Percentiles rank a stretch among this genome's conserved stretches.
phyloP scores from a whole-genome alignment of 92 coral and sea anemone species.

The Blastomussa wellsi region DNA sequence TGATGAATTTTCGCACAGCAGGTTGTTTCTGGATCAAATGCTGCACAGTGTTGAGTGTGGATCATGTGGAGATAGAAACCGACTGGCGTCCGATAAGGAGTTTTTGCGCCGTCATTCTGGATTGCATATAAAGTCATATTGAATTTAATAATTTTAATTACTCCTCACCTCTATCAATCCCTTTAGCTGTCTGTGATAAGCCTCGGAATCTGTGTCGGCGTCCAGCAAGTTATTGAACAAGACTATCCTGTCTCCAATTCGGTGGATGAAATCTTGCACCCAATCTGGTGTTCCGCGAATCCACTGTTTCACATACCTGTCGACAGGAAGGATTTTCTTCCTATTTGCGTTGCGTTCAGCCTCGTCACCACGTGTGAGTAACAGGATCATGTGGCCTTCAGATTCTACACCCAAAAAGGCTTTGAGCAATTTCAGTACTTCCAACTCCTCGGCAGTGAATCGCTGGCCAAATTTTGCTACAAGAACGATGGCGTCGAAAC shows the following conservation, averaged over 20 bases:
- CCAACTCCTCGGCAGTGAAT: slow-evolving; percentile 6
- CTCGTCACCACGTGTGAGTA: not conserved
- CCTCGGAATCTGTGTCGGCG: not conserved
- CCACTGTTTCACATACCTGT: not conserved
- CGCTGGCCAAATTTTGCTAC: slow-evolving; percentile 12
- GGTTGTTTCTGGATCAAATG: no score
- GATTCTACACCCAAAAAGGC: not conserved
- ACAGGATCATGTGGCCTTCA: not conserved
- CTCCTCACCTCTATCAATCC: not conserved
- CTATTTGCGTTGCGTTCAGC: not conserved
- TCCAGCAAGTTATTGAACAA: not conserved
- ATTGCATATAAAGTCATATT: no score
- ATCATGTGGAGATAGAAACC: no score
- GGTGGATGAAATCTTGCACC: not conserved
- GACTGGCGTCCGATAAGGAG: no score
- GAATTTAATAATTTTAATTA: no score
- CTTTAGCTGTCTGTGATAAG: not conserved
- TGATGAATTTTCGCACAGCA: no score
- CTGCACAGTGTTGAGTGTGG: no score
- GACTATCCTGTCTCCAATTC: not conserved
- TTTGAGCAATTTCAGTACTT: slow-evolving; percentile 8
- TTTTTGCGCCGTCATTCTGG: no score
- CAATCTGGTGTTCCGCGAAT: not conserved
- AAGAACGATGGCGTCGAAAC: slow-evolving; percentile 24
- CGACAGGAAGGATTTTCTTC: not conserved